Evolutionary conservation across 1,140 invertebrate species (phyloP).

Genomic region (Sesamia nonagrioides): DNA sequence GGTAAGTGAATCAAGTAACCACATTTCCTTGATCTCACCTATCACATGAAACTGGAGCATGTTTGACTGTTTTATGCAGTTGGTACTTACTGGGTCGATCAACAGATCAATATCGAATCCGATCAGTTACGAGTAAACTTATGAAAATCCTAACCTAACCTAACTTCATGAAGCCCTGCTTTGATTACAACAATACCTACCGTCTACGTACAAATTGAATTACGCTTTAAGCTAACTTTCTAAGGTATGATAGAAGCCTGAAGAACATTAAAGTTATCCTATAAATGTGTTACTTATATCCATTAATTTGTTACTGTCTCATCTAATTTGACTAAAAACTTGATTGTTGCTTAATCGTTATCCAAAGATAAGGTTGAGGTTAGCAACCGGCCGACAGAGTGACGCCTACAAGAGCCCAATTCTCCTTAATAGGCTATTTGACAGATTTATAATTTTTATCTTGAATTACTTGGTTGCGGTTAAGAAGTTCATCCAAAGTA

Average conservation of each 20-base stretch:
- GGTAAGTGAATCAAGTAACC: not conserved
- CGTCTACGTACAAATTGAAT: no score
- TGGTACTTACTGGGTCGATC: not conserved
- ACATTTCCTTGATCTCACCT: conserved; percentile 41
- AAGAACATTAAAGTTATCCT: not conserved
- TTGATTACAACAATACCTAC: no score
- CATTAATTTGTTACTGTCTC: not conserved
- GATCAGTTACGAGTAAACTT: no score
- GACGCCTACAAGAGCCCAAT: conserved; percentile 22
- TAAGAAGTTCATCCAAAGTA: no score
- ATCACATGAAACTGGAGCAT: conserved; percentile 9
- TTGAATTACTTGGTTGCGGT: no score
- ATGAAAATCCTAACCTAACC: no score
- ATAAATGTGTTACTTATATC: not conserved
- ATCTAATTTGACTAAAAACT: not conserved
- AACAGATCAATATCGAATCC: not conserved
- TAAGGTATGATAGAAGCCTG: no score
- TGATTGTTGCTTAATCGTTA: conserved; percentile 8
- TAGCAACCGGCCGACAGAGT: conserved; percentile 9
- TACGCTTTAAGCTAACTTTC: no score
- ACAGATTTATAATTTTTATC: no score
- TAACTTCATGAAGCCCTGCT: no score
- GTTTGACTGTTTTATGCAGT: not conserved
- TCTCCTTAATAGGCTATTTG: no score
- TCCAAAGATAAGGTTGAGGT: conserved; percentile 2